Conservation (phyloP, 2,113 vertebrate species). For the Strigops habroptila region DNA sequence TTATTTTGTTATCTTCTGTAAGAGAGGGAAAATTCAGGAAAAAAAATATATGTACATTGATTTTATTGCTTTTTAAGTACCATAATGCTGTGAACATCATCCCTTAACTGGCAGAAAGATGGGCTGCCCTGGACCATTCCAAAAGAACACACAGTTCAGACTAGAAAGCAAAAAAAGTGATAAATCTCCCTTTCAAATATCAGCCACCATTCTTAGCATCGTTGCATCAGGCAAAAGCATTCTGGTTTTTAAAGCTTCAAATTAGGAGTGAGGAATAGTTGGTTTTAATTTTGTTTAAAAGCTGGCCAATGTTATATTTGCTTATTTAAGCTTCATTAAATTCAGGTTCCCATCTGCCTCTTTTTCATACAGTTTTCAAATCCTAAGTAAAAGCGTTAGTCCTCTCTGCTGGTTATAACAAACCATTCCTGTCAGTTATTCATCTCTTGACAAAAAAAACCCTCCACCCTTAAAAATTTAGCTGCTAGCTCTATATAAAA, state of each 20-base stretch:
- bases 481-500: slow-evolving; percentile 60
- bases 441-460: not conserved
- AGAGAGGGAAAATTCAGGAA: not conserved
- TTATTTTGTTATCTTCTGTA: not conserved
- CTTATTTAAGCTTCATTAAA: slow-evolving; percentile 70
- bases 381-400: slow-evolving; percentile 67
- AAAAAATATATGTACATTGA: not conserved
- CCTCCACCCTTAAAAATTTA: slow-evolving; percentile 36
- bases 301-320: slow-evolving; percentile 38
- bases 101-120: not conserved
- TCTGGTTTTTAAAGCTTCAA: slow-evolving; percentile 41
- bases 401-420: slow-evolving; percentile 50
- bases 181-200: not conserved
- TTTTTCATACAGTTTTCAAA: slow-evolving; percentile 65
- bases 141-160: not conserved
- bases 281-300: slow-evolving; percentile 51
- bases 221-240: not conserved
- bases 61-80: not conserved
- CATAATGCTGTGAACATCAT: not conserved
- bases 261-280: slow-evolving; percentile 50
- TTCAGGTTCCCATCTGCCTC: slow-evolving; percentile 55
- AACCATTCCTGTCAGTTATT: slow-evolving; percentile 40
- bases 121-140: not conserved
- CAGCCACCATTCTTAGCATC: not conserved
- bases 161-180: not conserved